A percentile compares a stretch with the other conserved stretches of the same genome.
Conservation (phyloP, 2,113 vertebrate genomes). For the Rhombomys opimus region DNA sequence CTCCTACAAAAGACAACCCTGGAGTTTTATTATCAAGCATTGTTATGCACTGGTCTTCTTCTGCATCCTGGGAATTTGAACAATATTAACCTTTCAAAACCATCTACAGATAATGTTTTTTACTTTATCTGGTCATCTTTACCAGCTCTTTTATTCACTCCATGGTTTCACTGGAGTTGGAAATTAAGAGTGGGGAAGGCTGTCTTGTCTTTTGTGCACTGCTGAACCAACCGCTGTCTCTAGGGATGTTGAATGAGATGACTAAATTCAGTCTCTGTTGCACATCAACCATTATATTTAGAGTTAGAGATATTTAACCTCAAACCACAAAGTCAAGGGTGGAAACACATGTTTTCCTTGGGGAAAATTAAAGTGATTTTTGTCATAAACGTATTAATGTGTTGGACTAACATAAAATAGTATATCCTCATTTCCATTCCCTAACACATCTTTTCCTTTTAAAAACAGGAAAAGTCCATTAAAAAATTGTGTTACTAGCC, state of each 20-base stretch:
- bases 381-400: background rate
- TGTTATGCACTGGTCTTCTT: background rate
- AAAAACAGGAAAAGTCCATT: background rate
- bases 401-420: background rate
- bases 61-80: background rate
- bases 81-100: background rate
- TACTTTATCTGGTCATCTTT: background rate
- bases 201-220: background rate
- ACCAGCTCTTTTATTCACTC: background rate
- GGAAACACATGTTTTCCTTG: background rate
- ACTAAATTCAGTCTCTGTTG: background rate
- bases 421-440: background rate
- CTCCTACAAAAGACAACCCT: background rate
- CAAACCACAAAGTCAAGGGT: background rate
- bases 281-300: background rate
- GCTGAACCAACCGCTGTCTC: background rate
- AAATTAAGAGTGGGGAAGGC: background rate
- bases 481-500: background rate
- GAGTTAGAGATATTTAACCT: background rate
- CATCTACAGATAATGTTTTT: background rate
- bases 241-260: background rate
- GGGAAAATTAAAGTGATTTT: constrained; percentile 9
- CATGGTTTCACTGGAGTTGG: background rate
- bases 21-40: background rate
- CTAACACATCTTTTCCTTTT: background rate